These are phyloP conservation scores for Percopsis omiscomaycus DNA, from an alignment of 2,797 vertebrate genomes.

Conservation along the genomic window DNA sequence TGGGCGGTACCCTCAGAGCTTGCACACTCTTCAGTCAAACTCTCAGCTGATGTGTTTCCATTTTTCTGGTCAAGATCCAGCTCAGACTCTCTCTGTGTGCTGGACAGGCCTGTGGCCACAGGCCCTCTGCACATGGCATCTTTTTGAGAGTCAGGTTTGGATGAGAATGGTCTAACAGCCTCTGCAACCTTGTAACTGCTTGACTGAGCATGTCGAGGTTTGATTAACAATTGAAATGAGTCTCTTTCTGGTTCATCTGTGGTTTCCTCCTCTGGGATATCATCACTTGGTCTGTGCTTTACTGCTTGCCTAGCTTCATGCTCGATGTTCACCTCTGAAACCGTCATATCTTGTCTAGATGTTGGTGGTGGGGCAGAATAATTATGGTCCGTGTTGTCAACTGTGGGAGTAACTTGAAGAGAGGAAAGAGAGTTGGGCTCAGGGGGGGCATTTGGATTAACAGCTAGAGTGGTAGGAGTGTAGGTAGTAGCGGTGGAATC, in stretches of 20 bases:
- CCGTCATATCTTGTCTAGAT: slow-evolving; percentile 12
- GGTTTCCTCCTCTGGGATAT: slow-evolving; percentile 32
- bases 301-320: slow-evolving; percentile 27
- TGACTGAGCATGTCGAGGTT: slow-evolving; percentile 56
- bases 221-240: slow-evolving; percentile 73
- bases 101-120: slow-evolving; percentile 35
- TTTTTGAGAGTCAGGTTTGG: slow-evolving; percentile 59
- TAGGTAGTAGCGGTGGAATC: slow-evolving; percentile 1
- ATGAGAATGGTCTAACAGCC: slow-evolving; percentile 52
- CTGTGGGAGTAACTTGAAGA: slow-evolving; percentile 16
- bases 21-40: slow-evolving; percentile 39
- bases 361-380: slow-evolving; percentile 27
- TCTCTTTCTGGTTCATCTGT: slow-evolving; percentile 65
- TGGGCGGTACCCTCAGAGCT: slow-evolving; percentile 46
- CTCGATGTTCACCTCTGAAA: slow-evolving; percentile 18
- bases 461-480: slow-evolving; percentile 13
- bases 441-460: slow-evolving; percentile 6
- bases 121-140: slow-evolving; percentile 38
- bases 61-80: slow-evolving; percentile 71
- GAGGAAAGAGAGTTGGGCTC: slow-evolving; percentile 7
- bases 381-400: slow-evolving; percentile 22
- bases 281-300: slow-evolving; percentile 31
- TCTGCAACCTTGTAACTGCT: slow-evolving; percentile 56
- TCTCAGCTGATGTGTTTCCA: slow-evolving; percentile 59
- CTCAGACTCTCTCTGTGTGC: slow-evolving; percentile 41